A percentile compares a stretch with the other conserved stretches of the same genome.
Conservation (phyloP, 1,140 invertebrate species). For the Drosophila ambigua region DNA sequence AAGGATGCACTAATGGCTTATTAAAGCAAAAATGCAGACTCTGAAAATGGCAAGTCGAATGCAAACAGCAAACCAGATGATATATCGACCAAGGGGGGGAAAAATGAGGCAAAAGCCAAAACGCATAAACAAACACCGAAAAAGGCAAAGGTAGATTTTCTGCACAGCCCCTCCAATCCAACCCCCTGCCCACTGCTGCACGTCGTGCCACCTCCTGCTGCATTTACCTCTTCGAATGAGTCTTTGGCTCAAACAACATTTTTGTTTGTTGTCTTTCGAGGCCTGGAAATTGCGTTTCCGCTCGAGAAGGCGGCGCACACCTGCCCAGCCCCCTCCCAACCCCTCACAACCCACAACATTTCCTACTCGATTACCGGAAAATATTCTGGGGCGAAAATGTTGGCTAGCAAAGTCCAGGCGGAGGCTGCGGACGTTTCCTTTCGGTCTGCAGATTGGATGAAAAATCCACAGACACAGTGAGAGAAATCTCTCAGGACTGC, state of each 20-base stretch:
- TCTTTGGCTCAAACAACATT: conserved; percentile 77
- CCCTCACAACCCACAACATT: background rate
- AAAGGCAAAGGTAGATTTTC: conserved; percentile 54
- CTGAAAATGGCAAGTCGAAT: conserved; percentile 6
- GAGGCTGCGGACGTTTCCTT: conserved; percentile 20
- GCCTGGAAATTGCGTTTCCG: conserved; percentile 80
- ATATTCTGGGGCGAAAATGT: conserved; percentile 32
- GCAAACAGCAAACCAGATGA: conserved; percentile 54
- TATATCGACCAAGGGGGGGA: conserved; percentile 23
- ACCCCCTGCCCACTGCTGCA: background rate
- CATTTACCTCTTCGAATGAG: conserved; percentile 34
- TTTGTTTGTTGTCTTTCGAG: conserved; percentile 76
- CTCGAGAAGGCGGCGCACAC: conserved; percentile 45
- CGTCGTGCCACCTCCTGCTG: background rate
- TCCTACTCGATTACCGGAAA: conserved; percentile 15
- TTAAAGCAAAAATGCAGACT: conserved; percentile 34
- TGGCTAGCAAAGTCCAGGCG: conserved; percentile 26
- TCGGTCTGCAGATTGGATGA: background rate
- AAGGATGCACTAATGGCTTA: conserved; percentile 1
- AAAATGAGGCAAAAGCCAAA: conserved; percentile 28
- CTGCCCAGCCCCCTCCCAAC: background rate
- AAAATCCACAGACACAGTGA: background rate
- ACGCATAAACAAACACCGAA: conserved; percentile 76
- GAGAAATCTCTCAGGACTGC: no score
- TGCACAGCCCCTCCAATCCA: background rate